Evolutionary conservation across 2,113 vertebrate species (phyloP), one percentile per base, ranked within the genome.

Genomic region (Gila orcuttii): DNA sequence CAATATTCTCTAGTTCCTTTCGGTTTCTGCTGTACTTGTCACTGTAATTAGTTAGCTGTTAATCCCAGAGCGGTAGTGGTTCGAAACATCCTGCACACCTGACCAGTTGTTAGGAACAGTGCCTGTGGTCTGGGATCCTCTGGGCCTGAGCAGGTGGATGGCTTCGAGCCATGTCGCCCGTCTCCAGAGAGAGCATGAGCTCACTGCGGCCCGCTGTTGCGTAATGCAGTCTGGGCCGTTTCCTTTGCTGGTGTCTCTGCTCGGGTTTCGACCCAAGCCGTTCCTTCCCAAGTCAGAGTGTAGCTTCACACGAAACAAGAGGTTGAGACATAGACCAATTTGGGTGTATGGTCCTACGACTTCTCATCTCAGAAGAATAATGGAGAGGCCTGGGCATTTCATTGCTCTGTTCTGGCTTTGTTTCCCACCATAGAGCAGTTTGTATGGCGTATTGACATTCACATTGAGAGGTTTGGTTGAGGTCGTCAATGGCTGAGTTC

Each of bases 131-230:
- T 15, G 68, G 59, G 42, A 59, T 83, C 76, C 79, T 89, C 64
- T 36, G 76, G 86, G 88, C 79, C 71, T 19, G 33, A 89, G 77
- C 86, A 89, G 88, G 86, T 89, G 86, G 73, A 85, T 89, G 86
- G 86, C 83, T 78, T 69, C 12, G 60, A 86, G 82, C 88, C 85
- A 86, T 42, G 8, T 7, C 36, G 36, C 45, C 42, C 45, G 52
- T 85, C 83, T 62, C 88, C 25, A 74, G 79, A 52, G 76, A 71
- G 13, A 47, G 79, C 21, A 79, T 87, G n/a, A 82, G 52, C 85
- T 85, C 79, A 55, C 75, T 31, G 66, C 19, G 55, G 83, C 31
- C 79, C 45, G n/a, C 4, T 28, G 80, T 88, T 86, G 83, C 83
- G 4, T 86, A 89, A 90, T 59, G 66, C 64, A 52, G 60, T 77